These are phyloP conservation scores for Tetragnatha versicolor DNA, from an alignment of 1,140 invertebrate genomes.

Conservation along the genomic window DNA sequence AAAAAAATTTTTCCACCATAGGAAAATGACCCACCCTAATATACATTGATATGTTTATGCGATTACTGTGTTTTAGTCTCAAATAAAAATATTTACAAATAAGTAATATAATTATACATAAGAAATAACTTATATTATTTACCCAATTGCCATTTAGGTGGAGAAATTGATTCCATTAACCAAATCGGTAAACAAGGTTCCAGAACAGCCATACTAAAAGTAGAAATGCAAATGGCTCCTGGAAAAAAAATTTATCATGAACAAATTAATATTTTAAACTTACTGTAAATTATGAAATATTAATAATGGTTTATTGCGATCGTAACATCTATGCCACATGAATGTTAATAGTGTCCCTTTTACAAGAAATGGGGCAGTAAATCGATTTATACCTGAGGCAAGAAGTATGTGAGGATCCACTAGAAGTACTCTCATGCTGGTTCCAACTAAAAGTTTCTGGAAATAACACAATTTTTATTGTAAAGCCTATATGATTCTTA, in stretches of 20 bases:
- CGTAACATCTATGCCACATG: too few relatives aligned
- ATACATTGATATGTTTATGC: too few relatives aligned
- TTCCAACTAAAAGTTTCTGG: slow-evolving; percentile 21
- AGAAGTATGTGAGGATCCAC: slow-evolving; percentile 70
- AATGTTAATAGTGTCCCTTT: too few relatives aligned
- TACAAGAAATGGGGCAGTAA: too few relatives aligned
- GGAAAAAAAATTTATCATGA: background rate
- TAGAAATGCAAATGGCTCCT: slow-evolving; percentile 77
- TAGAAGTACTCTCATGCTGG: slow-evolving; percentile 60
- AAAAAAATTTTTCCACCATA: too few relatives aligned
- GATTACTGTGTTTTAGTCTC: too few relatives aligned
- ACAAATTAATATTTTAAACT: too few relatives aligned
- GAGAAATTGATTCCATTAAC: slow-evolving; percentile 76
- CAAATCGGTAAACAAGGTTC: slow-evolving; percentile 84
- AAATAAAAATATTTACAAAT: too few relatives aligned
- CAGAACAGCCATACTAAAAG: slow-evolving; percentile 79
- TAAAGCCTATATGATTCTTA: too few relatives aligned
- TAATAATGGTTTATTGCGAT: too few relatives aligned
- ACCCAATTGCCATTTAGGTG: slow-evolving; percentile 69
- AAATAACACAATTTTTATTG: slow-evolving; percentile 16
- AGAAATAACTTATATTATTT: slow-evolving; percentile 30
- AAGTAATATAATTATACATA: background rate
- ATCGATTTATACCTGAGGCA: slow-evolving; percentile 67
- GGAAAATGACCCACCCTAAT: too few relatives aligned
- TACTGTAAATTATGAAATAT: too few relatives aligned